These are phyloP conservation scores for Apodemus sylvaticus DNA, from an alignment of 2,113 vertebrate species.

Conservation along the genomic window DNA sequence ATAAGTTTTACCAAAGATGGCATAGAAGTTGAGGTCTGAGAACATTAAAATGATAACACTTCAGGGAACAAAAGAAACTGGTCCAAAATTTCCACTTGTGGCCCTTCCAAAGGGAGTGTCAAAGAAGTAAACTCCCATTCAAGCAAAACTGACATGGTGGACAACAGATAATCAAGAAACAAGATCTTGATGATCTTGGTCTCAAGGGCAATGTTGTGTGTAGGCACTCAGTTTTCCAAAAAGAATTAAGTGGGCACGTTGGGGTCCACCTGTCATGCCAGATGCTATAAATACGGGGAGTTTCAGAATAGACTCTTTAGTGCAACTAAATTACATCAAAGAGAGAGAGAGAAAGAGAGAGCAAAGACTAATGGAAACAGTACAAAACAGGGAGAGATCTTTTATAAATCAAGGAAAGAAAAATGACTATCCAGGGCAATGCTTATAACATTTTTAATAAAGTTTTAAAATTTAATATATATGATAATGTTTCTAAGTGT, in stretches of 20 bases:
- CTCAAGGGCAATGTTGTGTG: neutral
- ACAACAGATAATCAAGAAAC: neutral
- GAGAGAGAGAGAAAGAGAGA: neutral
- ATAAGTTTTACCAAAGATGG: neutral
- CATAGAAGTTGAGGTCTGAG: neutral
- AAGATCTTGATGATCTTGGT: neutral
- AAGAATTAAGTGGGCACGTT: accelerated
- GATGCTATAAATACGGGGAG: neutral
- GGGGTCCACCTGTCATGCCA: accelerated
- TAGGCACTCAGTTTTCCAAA: neutral
- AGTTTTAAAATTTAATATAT: slow-evolving; percentile 45
- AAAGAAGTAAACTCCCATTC: neutral
- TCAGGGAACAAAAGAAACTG: neutral
- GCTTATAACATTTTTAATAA: slow-evolving; percentile 6
- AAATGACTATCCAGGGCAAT: neutral
- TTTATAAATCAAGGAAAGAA: neutral
- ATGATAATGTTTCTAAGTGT: neutral
- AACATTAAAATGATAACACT: neutral
- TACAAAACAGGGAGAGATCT: neutral
- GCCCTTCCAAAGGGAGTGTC: neutral
- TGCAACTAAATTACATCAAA: neutral
- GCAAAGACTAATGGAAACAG: neutral
- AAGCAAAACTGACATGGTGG: neutral
- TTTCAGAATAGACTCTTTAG: neutral
- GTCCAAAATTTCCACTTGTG: neutral